phyloP scores from a whole-genome alignment of 2,113 vertebrate species.

The Ariopsis seemanni region DNA sequence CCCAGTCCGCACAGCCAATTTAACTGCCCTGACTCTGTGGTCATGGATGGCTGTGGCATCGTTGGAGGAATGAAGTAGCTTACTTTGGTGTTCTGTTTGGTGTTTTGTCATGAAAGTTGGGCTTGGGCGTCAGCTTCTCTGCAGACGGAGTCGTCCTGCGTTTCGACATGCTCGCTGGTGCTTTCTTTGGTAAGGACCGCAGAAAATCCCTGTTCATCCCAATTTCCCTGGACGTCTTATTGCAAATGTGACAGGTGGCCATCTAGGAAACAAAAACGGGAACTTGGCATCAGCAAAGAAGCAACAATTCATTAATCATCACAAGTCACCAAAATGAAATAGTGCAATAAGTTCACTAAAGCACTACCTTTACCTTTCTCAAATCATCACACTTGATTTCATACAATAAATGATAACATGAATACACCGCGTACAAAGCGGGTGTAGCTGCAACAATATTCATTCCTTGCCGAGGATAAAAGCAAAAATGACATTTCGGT shows the following conservation, averaged over 20 bases:
- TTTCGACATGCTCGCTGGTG: slow-evolving; percentile 50
- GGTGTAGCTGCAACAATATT: background rate
- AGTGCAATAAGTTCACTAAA: background rate
- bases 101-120: slow-evolving; percentile 26
- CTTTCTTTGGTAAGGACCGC: slow-evolving; percentile 51
- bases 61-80: background rate
- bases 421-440: background rate
- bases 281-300: too few relatives aligned
- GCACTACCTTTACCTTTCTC: background rate
- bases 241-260: slow-evolving; percentile 80
- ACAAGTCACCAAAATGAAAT: background rate
- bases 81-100: slow-evolving; percentile 56
- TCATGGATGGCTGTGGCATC: background rate
- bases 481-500: background rate
- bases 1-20: background rate
- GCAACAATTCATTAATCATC: background rate
- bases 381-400: background rate
- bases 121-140: slow-evolving; percentile 48
- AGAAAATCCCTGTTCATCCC: slow-evolving; percentile 76
- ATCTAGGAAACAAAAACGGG: slow-evolving; percentile 61
- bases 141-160: slow-evolving; percentile 56
- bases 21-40: too few relatives aligned
- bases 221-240: slow-evolving; percentile 69
- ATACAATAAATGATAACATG: background rate
- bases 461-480: background rate